Percentiles rank a stretch among this genome's conserved stretches.
Conservation (phyloP, 2,113 vertebrate species). For the Pogona vitticeps region DNA sequence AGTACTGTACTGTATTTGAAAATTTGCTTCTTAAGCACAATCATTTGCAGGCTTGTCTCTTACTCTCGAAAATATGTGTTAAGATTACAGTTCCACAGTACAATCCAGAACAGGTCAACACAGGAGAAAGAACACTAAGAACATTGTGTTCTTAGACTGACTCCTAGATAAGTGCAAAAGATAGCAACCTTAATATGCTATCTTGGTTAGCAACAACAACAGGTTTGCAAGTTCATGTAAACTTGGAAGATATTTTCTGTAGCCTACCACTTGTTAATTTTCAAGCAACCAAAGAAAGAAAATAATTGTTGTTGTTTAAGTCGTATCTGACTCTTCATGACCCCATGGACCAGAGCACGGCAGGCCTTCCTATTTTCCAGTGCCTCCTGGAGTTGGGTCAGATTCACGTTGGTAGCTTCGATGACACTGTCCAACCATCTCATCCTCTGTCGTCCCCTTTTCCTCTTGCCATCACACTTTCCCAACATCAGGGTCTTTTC, state of each 20-base stretch:
- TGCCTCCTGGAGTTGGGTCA: too few relatives aligned
- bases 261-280: background rate
- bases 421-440: too few relatives aligned
- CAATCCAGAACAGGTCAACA: background rate
- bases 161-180: background rate
- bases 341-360: too few relatives aligned
- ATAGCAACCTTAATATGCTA: background rate
- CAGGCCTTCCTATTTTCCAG: too few relatives aligned
- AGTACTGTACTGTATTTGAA: background rate
- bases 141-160: background rate
- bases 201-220: background rate
- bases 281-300: background rate
- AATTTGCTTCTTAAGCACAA: background rate
- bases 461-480: too few relatives aligned
- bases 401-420: too few relatives aligned
- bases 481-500: too few relatives aligned
- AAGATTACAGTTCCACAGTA: background rate
- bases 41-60: background rate
- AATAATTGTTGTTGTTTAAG: too few relatives aligned
- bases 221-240: background rate
- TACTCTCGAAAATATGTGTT: background rate
- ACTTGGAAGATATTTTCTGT: background rate
- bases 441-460: too few relatives aligned
- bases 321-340: too few relatives aligned
- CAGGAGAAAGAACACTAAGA: background rate